Evolutionary conservation across 2,113 vertebrate species (phyloP), one percentile per base, ranked within the genome.

Genomic region (Arizona elegans): DNA sequence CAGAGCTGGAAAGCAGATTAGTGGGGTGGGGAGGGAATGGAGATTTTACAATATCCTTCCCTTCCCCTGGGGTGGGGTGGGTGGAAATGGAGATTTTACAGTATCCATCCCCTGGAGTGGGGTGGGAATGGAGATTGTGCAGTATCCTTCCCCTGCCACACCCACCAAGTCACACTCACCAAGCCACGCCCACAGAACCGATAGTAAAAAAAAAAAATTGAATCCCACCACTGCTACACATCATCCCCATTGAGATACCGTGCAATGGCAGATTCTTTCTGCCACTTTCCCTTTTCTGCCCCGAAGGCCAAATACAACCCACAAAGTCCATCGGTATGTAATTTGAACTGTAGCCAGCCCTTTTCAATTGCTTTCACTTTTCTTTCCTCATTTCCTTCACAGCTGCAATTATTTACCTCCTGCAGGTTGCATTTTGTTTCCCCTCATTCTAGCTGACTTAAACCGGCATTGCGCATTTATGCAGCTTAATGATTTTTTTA

Each of bases 341-440:
- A 96, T 95, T 95, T 94, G 59, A 94, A 95, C 58, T 94, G 65
- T 88, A 94, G 96, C 95, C 90, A 97, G 92, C 93, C 96, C 91
- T 91, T 97, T 96, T 96, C 93, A 59, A 93, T 8, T 33, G 56
- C 86, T 93, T 95, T 96, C 93, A 94, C 88, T 95, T 96, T 94
- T 91, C 86, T 94, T 94, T 95, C 95, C 94, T 94, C 91, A 96
- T 96, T 98, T 97, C 43, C 94, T 94, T 97, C 96, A 95, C 96
- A 97, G 95, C 92, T 93, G 94, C 93, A 95, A 96, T 96, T 95
- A 97, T 97, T 97, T 97, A 94, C 95, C 96, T 96, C 97, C 97
- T 96, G 94, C 93, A 95, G 96, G 50, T 91, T 95, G 92, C 95
- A 96, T 96, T 95, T 95, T 96, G 95, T 96, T 97, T 97, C 89